These are phyloP conservation scores for Gallinago jamesoni DNA, from an alignment of 2,113 vertebrate genomes.

Conservation along the genomic window DNA sequence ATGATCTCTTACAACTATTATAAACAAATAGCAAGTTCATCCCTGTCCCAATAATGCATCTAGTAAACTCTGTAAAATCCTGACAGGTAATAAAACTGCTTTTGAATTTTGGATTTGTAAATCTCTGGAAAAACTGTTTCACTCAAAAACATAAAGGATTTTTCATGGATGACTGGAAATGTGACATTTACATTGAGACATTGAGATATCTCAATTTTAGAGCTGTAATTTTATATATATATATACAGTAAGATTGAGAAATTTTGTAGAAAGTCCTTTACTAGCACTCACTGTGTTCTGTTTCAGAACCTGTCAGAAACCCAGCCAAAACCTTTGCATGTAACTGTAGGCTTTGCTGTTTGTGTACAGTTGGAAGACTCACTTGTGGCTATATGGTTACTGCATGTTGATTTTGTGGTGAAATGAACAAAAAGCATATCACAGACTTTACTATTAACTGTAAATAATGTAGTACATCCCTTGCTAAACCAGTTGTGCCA, in stretches of 20 bases:
- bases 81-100: background rate
- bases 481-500: background rate
- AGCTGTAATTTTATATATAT: background rate
- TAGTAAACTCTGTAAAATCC: background rate
- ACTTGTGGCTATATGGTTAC: background rate
- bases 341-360: background rate
- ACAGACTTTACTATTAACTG: background rate
- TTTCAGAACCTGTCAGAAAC: background rate
- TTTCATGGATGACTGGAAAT: slow-evolving; percentile 36
- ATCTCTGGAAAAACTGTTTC: background rate
- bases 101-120: background rate
- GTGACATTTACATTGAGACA: background rate
- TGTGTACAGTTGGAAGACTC: background rate
- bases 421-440: background rate
- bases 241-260: background rate
- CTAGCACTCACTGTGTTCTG: background rate
- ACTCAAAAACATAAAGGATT: slow-evolving; percentile 39
- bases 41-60: background rate
- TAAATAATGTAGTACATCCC: background rate
- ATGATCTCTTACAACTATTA: background rate
- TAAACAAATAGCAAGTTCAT: background rate
- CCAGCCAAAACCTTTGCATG: background rate
- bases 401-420: background rate
- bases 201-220: background rate
- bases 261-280: background rate